Percentiles rank a stretch among this genome's conserved stretches.
phyloP scores from a whole-genome alignment of 2,888 invertebrate genomes.

The Stenodera caucasica region DNA sequence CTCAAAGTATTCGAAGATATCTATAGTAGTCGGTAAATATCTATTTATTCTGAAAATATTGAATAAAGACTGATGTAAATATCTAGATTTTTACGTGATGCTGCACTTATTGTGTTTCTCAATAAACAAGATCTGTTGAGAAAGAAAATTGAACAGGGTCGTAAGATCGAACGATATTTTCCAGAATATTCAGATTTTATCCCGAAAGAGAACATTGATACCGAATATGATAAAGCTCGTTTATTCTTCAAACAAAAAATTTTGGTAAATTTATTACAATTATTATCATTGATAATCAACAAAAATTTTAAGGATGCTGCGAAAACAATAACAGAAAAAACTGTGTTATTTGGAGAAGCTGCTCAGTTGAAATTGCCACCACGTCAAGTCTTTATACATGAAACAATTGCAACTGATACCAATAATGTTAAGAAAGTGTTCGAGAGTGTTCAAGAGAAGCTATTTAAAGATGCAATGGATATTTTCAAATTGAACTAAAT shows the following conservation, averaged over 20 bases:
- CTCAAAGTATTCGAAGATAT: slow-evolving; percentile 73
- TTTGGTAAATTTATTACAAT: slow-evolving; percentile 56
- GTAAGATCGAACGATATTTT: slow-evolving; percentile 66
- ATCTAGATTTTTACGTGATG: slow-evolving; percentile 69
- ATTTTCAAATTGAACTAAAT: slow-evolving; percentile 5
- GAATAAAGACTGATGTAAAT: no score
- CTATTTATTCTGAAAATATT: no score
- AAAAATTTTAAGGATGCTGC: background rate
- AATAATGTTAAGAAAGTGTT: slow-evolving; percentile 73
- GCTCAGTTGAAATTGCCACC: slow-evolving; percentile 51
- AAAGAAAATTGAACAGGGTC: slow-evolving; percentile 69
- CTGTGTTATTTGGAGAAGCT: background rate
- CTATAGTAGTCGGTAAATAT: slow-evolving; percentile 70
- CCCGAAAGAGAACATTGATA: slow-evolving; percentile 52
- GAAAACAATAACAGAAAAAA: background rate
- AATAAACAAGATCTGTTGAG: slow-evolving; percentile 80
- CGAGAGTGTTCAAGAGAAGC: slow-evolving; percentile 72
- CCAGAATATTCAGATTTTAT: slow-evolving; percentile 65
- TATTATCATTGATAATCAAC: no score
- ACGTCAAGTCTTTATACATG: slow-evolving; percentile 72
- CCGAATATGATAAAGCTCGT: slow-evolving; percentile 68
- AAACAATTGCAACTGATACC: slow-evolving; percentile 75
- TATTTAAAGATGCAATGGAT: slow-evolving; percentile 49
- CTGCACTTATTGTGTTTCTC: slow-evolving; percentile 78
- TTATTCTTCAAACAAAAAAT: slow-evolving; percentile 70